Conservation (phyloP, 2,888 invertebrate species). For the Drosophila koepferae region DNA sequence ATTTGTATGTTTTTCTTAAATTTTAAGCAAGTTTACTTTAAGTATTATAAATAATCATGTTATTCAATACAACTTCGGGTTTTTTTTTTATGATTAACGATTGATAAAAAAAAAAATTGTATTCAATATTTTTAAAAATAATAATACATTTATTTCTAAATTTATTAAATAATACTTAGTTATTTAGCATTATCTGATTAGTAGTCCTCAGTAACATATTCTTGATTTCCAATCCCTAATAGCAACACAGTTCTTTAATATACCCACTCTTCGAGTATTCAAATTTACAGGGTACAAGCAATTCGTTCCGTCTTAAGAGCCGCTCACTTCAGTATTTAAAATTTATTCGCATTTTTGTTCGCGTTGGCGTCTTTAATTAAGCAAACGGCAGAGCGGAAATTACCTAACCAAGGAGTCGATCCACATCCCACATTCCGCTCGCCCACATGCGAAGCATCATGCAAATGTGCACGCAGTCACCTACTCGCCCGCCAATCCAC, state of each 20-base stretch:
- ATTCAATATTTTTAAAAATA: no score
- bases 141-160: no score
- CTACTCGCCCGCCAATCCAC: neutral
- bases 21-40: no score
- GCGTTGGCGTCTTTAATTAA: slow-evolving; percentile 63
- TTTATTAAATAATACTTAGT: neutral
- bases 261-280: neutral
- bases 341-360: slow-evolving; percentile 49
- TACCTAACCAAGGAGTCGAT: slow-evolving; percentile 34
- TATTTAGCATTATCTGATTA: neutral
- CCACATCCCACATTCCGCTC: neutral
- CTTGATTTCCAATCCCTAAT: no score
- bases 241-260: no score
- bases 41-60: no score
- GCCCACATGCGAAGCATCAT: slow-evolving; percentile 26
- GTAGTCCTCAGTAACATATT: neutral
- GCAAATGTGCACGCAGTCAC: slow-evolving; percentile 21
- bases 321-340: slow-evolving; percentile 31
- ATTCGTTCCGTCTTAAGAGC: slow-evolving; percentile 24
- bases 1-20: no score
- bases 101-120: no score
- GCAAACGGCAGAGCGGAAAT: slow-evolving; percentile 48
- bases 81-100: no score
- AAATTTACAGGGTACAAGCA: slow-evolving; percentile 13
- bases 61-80: no score